Evolutionary conservation across 2,113 vertebrate genomes (phyloP).

Genomic region (Thunnus maccoyii): DNA sequence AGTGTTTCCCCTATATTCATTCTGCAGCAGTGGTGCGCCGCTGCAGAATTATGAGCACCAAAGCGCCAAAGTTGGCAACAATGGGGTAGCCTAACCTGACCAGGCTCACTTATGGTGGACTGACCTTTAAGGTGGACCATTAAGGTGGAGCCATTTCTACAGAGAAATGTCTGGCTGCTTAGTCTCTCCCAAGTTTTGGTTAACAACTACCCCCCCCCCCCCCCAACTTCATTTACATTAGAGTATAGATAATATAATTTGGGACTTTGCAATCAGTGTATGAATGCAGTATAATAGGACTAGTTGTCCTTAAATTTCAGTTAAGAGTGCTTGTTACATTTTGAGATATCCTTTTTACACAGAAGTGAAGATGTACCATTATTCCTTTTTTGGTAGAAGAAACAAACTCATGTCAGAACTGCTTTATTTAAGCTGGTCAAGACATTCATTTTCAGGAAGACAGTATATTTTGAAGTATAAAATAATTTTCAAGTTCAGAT

Average conservation of each 20-base stretch:
- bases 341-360: slow-evolving; percentile 1
- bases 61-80: too few relatives aligned
- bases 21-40: too few relatives aligned
- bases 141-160: too few relatives aligned
- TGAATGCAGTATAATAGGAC: slow-evolving; percentile 23
- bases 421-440: slow-evolving; percentile 14
- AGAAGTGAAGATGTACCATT: slow-evolving; percentile 14
- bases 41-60: too few relatives aligned
- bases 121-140: too few relatives aligned
- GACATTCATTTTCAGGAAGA: background rate
- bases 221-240: background rate
- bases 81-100: too few relatives aligned
- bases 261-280: background rate
- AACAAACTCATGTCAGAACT: slow-evolving; percentile 3
- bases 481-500: slow-evolving; percentile 8
- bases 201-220: too few relatives aligned
- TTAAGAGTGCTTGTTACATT: slow-evolving; percentile 13
- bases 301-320: slow-evolving; percentile 28
- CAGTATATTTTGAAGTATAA: background rate
- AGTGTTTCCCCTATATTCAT: too few relatives aligned
- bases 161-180: too few relatives aligned
- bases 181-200: too few relatives aligned
- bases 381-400: background rate
- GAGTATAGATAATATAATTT: slow-evolving; percentile 28
- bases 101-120: too few relatives aligned